Percentiles rank a stretch among this genome's conserved stretches.
Conservation (phyloP, 2,113 vertebrate species). For the Osmerus eperlanus region DNA sequence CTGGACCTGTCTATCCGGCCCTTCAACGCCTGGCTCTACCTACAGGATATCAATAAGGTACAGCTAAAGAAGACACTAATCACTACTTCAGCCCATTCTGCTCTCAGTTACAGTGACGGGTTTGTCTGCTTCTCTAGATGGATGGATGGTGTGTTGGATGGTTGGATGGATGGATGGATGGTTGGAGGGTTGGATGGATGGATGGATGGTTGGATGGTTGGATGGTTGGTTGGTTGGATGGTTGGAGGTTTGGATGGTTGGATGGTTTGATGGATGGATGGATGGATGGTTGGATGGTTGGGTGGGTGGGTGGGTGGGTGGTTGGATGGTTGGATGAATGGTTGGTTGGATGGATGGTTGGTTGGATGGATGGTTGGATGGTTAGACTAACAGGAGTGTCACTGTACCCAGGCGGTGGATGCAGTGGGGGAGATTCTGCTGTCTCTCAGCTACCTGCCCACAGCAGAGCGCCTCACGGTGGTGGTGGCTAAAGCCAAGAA, state of each 20-base stretch:
- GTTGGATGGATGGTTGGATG: neutral
- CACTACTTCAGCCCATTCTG: neutral
- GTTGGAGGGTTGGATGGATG: too few species aligned
- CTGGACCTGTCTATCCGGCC: slow-evolving; percentile 83
- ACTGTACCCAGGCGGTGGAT: slow-evolving; percentile 75
- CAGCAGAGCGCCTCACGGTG: slow-evolving; percentile 93
- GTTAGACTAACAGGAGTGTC: too few species aligned
- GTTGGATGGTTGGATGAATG: neutral
- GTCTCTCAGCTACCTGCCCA: slow-evolving; percentile 95
- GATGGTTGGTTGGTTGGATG: neutral
- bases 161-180: neutral
- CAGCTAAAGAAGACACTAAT: neutral
- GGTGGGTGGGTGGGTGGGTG: neutral
- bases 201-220: neutral
- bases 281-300: neutral
- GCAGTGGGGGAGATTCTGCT: slow-evolving; percentile 92
- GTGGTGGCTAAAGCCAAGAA: slow-evolving; percentile 98
- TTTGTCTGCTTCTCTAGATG: neutral
- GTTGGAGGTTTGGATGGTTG: neutral
- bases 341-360: neutral
- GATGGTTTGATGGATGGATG: neutral
- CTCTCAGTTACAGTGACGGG: too few species aligned
- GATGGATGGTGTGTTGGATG: neutral
- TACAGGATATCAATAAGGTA: slow-evolving; percentile 94
- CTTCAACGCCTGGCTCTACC: slow-evolving; percentile 94